phyloP scores from a whole-genome alignment of 2,797 vertebrate species.

The Simalia tracyae region DNA sequence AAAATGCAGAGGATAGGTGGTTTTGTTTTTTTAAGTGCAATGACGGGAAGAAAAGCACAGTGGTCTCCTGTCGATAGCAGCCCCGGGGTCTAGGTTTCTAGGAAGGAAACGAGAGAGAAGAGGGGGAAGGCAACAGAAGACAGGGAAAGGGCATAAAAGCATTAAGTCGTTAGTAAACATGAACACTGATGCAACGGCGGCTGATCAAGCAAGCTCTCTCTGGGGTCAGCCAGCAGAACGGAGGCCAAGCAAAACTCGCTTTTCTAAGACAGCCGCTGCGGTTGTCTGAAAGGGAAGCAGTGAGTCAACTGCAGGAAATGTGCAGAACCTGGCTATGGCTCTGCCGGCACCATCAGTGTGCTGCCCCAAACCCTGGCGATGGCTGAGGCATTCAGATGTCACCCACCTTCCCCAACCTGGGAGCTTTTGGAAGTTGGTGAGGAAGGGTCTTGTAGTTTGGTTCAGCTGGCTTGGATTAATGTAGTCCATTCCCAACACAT shows the following conservation, averaged over 20 bases:
- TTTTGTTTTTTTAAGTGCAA: conserved; percentile 56
- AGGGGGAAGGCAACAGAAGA: conserved; percentile 30
- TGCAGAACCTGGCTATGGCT: not conserved
- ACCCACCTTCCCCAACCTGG: not conserved
- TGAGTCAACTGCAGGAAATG: not conserved
- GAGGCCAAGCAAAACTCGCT: not conserved
- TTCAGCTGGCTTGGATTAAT: not conserved
- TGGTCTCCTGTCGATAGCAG: conserved; percentile 71
- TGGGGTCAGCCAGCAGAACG: conserved; percentile 41
- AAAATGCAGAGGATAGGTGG: conserved; percentile 71
- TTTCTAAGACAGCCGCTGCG: accelerated
- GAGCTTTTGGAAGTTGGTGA: not conserved
- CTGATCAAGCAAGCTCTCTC: conserved; percentile 51
- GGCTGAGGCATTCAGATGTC: not conserved
- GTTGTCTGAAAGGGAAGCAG: not conserved
- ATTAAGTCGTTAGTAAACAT: conserved; percentile 76
- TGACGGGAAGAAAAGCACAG: conserved; percentile 76
- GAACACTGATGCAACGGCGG: conserved; percentile 65
- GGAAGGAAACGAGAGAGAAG: conserved; percentile 72
- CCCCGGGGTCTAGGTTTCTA: conserved; percentile 80
- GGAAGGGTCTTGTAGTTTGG: not conserved
- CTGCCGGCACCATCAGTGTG: not conserved
- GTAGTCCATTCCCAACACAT: not conserved
- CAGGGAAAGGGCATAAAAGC: conserved; percentile 65
- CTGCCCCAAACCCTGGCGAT: not conserved